A percentile compares a stretch with the other conserved stretches of the same genome.
These are phyloP conservation scores for Chionodraco myersi DNA, from an alignment of 2,113 vertebrate species.

Conservation along the genomic window DNA sequence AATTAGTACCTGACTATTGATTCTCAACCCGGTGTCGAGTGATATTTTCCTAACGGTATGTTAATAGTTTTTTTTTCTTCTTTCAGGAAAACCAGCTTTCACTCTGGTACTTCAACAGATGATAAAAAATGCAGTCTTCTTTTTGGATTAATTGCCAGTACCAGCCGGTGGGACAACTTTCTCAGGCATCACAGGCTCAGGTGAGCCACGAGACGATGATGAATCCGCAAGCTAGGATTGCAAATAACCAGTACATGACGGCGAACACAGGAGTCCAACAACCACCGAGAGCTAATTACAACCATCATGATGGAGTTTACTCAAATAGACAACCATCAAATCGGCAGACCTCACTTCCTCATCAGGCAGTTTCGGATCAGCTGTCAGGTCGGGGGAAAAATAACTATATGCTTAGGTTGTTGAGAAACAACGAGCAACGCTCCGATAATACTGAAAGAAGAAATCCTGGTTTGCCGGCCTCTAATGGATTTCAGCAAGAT, in stretches of 20 bases:
- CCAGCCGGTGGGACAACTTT: not conserved
- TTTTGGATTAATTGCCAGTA: constrained; percentile 6
- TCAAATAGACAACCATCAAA: not conserved
- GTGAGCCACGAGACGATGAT: not conserved
- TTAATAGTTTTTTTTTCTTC: not conserved
- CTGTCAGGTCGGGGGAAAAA: not conserved
- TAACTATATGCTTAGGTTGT: accelerated
- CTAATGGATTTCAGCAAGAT: not conserved
- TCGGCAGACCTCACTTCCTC: constrained; percentile 4
- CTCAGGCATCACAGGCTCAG: constrained; percentile 13
- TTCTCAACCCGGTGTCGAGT: too few relatives aligned
- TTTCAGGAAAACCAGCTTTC: constrained; percentile 47
- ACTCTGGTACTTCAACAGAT: not conserved
- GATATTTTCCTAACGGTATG: not conserved
- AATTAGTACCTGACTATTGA: too few relatives aligned
- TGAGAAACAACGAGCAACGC: not conserved
- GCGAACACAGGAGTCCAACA: not conserved
- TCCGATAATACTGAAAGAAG: not conserved
- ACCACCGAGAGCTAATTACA: not conserved
- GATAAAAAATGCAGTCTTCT: constrained; percentile 47
- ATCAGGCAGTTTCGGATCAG: not conserved
- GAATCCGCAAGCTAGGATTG: constrained; percentile 13
- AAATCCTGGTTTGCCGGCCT: not conserved
- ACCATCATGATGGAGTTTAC: not conserved
- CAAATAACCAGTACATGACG: not conserved